A percentile compares a stretch with the other conserved stretches of the same genome.
Conservation (phyloP, 2,888 invertebrate genomes). For the Xestia c-nigrum region DNA sequence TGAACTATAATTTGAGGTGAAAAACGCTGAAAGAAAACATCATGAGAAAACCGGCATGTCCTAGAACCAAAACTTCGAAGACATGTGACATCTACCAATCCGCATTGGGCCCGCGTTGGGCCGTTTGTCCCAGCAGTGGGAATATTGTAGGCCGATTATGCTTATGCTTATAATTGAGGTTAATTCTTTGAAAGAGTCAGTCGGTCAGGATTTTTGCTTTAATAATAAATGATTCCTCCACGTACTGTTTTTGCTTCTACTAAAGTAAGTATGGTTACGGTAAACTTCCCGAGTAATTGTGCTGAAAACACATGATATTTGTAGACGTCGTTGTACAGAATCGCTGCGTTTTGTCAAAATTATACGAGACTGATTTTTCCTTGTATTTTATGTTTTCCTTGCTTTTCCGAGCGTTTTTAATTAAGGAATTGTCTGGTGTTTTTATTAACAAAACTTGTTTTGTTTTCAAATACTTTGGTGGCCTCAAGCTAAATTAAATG, state of each 20-base stretch:
- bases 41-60: too few species aligned
- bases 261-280: not conserved
- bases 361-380: not conserved
- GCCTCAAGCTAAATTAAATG: not conserved
- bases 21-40: too few species aligned
- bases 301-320: not conserved
- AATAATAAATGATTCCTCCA: not conserved
- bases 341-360: constrained; percentile 5
- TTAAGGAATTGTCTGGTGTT: not conserved
- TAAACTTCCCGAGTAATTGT: not conserved
- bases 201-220: not conserved
- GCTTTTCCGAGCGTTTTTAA: not conserved
- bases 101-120: too few species aligned
- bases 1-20: too few species aligned
- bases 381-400: not conserved
- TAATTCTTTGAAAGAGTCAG: not conserved
- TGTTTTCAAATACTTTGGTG: not conserved
- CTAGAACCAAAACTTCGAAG: too few species aligned
- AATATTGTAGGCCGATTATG: too few species aligned
- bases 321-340: not conserved
- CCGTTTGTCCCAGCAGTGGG: too few species aligned
- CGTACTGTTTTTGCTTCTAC: too few species aligned
- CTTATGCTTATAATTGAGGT: not conserved
- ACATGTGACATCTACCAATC: too few species aligned
- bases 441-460: not conserved